These are phyloP conservation scores for Burhinus oedicnemus DNA, from an alignment of 2,113 vertebrate genomes.

Conservation along the genomic window DNA sequence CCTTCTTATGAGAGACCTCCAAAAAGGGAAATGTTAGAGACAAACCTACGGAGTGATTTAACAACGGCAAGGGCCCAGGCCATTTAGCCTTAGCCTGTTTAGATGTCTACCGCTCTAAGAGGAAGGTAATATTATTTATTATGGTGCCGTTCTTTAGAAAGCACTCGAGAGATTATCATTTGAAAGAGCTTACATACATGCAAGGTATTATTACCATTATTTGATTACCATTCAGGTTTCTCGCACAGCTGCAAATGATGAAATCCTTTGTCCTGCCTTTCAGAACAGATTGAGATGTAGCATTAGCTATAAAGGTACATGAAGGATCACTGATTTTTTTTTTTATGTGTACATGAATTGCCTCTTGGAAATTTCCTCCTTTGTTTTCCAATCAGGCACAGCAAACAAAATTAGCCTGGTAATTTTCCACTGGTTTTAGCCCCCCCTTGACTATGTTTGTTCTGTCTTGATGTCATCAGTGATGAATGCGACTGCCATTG, in stretches of 20 bases:
- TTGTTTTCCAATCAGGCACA: background rate
- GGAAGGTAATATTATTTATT: background rate
- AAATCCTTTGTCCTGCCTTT: background rate
- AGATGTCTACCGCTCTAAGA: background rate
- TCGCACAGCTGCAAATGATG: background rate
- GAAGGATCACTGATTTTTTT: background rate
- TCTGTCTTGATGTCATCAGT: background rate
- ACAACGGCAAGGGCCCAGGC: background rate
- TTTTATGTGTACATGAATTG: background rate
- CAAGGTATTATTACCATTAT: background rate
- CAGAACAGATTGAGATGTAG: background rate
- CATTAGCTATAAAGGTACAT: background rate
- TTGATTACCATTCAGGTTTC: background rate
- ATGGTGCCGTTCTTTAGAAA: background rate
- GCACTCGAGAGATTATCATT: background rate
- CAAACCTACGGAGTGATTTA: too few species aligned
- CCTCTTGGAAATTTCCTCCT: conserved; percentile 4
- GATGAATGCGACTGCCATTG: background rate
- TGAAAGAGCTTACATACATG: background rate
- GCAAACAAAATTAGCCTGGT: conserved; percentile 9
- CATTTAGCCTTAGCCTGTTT: background rate
- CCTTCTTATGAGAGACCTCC: background rate
- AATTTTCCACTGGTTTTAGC: background rate
- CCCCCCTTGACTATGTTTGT: background rate
- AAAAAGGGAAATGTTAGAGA: background rate